Evolutionary conservation across 1,140 invertebrate species (phyloP).

Genomic region (Physella acuta): DNA sequence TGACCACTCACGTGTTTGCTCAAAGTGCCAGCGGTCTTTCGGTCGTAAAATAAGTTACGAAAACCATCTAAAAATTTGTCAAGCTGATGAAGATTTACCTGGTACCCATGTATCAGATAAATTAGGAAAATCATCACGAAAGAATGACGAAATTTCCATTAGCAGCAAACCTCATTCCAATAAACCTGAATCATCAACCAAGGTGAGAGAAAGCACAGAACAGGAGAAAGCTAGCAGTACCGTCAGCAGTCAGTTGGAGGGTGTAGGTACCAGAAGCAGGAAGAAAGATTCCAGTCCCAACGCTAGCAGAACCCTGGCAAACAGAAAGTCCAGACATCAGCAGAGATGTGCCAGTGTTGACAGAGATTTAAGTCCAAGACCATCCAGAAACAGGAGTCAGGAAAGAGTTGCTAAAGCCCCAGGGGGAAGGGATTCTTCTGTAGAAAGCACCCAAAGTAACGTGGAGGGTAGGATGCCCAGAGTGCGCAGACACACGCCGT

Average conservation of each 20-base stretch:
- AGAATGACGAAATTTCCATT: too few species aligned
- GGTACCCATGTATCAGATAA: too few species aligned
- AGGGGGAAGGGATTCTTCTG: constrained; percentile 14
- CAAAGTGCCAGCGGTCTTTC: constrained; percentile 26
- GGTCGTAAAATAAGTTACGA: constrained; percentile 22
- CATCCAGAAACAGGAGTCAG: constrained; percentile 1
- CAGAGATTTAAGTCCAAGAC: neutral
- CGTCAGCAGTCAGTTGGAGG: neutral
- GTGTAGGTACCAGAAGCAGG: neutral
- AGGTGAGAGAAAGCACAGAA: neutral
- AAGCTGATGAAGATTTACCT: too few species aligned
- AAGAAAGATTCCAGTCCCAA: neutral
- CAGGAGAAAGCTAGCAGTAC: too few species aligned
- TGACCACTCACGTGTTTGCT: constrained; percentile 7
- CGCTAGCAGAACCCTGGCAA: too few species aligned
- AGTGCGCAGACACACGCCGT: neutral
- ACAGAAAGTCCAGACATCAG: neutral
- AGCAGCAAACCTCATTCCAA: too few species aligned
- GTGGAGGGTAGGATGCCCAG: constrained; percentile 3
- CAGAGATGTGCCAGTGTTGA: constrained; percentile 2
- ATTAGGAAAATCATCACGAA: too few species aligned
- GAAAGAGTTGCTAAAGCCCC: neutral
- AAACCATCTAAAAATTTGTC: constrained; percentile 26
- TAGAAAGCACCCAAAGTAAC: constrained; percentile 16
- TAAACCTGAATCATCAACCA: neutral